A percentile compares a stretch with the other conserved stretches of the same genome.
These are phyloP conservation scores for Hypothenemus hampei DNA, from an alignment of 1,140 invertebrate genomes.

Conservation along the genomic window DNA sequence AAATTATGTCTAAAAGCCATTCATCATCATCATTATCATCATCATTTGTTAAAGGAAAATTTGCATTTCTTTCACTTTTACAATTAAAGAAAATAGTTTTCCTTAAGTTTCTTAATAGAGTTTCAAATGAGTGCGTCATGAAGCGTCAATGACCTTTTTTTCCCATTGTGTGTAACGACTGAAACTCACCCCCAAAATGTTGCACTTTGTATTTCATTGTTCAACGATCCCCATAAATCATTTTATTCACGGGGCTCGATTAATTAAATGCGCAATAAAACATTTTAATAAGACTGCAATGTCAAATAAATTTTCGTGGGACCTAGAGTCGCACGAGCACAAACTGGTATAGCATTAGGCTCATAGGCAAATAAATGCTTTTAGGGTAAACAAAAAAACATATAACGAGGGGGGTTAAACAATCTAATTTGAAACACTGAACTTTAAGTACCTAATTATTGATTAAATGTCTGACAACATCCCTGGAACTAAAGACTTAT, in stretches of 20 bases:
- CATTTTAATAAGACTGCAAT: constrained; percentile 24
- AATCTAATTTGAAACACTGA: too few relatives aligned
- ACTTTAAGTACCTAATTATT: too few relatives aligned
- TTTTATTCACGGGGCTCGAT: constrained; percentile 9
- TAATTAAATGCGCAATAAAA: constrained; percentile 25
- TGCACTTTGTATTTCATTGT: background rate
- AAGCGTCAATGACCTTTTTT: background rate
- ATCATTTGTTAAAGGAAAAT: too few relatives aligned
- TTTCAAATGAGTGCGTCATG: background rate
- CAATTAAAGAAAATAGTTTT: too few relatives aligned
- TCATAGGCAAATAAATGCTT: constrained; percentile 6
- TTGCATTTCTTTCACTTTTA: too few relatives aligned
- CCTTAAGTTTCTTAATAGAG: too few relatives aligned
- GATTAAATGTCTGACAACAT: too few relatives aligned
- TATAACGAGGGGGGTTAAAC: too few relatives aligned
- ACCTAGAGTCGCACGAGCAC: constrained; percentile 12
- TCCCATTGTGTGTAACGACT: background rate
- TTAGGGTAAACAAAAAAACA: too few relatives aligned
- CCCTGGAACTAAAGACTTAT: too few relatives aligned
- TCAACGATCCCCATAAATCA: constrained; percentile 13
- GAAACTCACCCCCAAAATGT: background rate
- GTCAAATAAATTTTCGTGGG: constrained; percentile 24
- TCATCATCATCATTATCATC: too few relatives aligned
- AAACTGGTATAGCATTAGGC: constrained; percentile 5
- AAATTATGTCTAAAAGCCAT: too few relatives aligned